Evolutionary conservation across 2,888 invertebrate genomes (phyloP), one percentile per base, ranked within the genome.

Genomic region (Nudaria mundana): DNA sequence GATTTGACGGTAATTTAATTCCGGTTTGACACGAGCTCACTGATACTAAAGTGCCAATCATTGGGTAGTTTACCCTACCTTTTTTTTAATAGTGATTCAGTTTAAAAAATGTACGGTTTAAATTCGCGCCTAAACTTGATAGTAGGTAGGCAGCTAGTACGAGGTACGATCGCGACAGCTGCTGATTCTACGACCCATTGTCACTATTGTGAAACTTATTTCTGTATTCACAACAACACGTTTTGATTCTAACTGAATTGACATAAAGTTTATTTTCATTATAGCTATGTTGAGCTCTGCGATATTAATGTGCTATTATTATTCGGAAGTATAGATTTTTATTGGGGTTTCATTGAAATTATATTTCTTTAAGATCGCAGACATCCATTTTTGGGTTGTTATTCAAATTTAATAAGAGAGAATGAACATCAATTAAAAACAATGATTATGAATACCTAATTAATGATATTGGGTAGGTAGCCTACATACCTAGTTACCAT

Each of bases 251-350:
- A 71, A 63, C 37, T 0, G 0, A 8, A 4, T 34, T 3, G 29
- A 0, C 0, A 16, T 53, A 66, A 52, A 56, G 44, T 31, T 44
- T 42, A 51, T 39, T 47, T 42, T 52, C 22, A 41, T 34, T 23
- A 13, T 18, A 48, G 56, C 37, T 48, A 48, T 52, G 38, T 56
- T 55, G 61, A 52, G 44, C 47, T 53, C 52, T 48, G 49, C 43
- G 41, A 12, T 37, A 49, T 15, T 52, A 55, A 52, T 49, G 46
- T 38, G 55, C 53, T 73, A 71, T 71, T 74, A 72, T 73, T 74
- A 73, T 66, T 74, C 63, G 67, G 68, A 71, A 63, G 66, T 65
- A 63, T 60, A 63, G 36, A 65, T 64, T 70, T 56, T 65, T 71
- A 74, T 70, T 73, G 60, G 68, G 73, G 70, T 58, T 54, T 58